Base-by-base conservation (phyloP, 1,140 invertebrate species). In the Pogonomyrmex barbatus region DNA sequence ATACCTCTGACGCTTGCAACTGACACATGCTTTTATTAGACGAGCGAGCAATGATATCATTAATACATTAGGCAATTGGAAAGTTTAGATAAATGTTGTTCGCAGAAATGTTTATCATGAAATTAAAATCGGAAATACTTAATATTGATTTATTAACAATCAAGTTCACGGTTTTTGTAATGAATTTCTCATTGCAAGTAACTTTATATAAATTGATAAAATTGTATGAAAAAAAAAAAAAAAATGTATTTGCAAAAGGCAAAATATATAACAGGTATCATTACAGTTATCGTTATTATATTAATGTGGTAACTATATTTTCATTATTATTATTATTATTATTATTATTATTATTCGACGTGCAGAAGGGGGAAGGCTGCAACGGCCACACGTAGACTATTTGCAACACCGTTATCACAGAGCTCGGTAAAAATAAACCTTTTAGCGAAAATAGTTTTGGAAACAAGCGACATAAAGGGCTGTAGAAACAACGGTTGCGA, bases 401-500 rank as follows among this genome's bases (percentile, higher is more conserved):
- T 24, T n/a, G 17, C 6, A 6, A 56, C 24, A 0, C 12, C 33
- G 42, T 73, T 24, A 58, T 73, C 30, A 58, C 67, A 73, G 12
- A 8, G 17, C 30, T 47, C 42, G 65, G 4, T 60, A 82, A 82
- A 82, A 82, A 73, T 47, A 12, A 73, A 33, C 17, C 17, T 73
- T 73, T 68, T 12, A 45, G 42, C 68, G 52, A 82, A 14, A 30
- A 10, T 39, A 50, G 33, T 54, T 70, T 68, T 50, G 33, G 54
- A 24, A 71, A 71, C 24, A 24, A n/a, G 6, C 67, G 67, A 60
- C 39, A 1, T 73, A 83, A 82, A 60, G 30, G 79, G 30, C 39
- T 54, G 39, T 24, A 45, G 68, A 60, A 83, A 75, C 79, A 60
- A 47, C 54, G 54, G 42, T 82, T 73, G 54, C 68, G 70, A 75